Evolutionary conservation across 2,888 invertebrate genomes (phyloP).

Genomic region (Troglohyphantes excavatus): DNA sequence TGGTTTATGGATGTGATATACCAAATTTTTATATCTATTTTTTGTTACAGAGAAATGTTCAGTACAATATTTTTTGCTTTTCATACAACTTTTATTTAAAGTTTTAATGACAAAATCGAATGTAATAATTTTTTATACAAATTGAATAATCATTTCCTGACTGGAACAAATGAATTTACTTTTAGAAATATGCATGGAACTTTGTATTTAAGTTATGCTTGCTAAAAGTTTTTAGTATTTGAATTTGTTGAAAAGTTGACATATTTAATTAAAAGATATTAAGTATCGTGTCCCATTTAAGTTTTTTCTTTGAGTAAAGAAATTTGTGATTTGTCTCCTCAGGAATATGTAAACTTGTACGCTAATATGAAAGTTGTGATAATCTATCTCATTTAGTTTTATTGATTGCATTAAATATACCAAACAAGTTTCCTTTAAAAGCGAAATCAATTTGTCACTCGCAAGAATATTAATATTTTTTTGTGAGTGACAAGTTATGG

Average conservation of each 20-base stretch:
- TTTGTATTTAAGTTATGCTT: conserved; percentile 21
- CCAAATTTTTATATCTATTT: conserved; percentile 68
- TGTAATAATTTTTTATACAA: background rate
- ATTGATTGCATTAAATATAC: too few species aligned
- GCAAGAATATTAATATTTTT: too few species aligned
- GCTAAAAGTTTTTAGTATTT: conserved; percentile 11
- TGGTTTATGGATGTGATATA: conserved; percentile 62
- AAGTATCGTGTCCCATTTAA: conserved; percentile 16
- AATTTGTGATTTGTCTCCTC: too few species aligned
- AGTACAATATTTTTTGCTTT: conserved; percentile 53
- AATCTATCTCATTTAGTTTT: too few species aligned
- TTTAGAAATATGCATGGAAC: background rate
- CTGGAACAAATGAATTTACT: conserved; percentile 5
- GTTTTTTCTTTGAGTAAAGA: conserved; percentile 21
- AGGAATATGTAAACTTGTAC: too few species aligned
- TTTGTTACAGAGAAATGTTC: conserved; percentile 54
- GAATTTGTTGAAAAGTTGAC: background rate
- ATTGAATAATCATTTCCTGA: conserved; percentile 17
- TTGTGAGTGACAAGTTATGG: too few species aligned
- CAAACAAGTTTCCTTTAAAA: too few species aligned
- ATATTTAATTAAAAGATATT: conserved; percentile 15
- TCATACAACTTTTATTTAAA: conserved; percentile 24
- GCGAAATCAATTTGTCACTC: too few species aligned
- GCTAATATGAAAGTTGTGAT: too few species aligned
- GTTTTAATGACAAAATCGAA: conserved; percentile 2